Evolutionary conservation across 1,140 invertebrate genomes (phyloP).

Genomic region (Euwallacea similis): DNA sequence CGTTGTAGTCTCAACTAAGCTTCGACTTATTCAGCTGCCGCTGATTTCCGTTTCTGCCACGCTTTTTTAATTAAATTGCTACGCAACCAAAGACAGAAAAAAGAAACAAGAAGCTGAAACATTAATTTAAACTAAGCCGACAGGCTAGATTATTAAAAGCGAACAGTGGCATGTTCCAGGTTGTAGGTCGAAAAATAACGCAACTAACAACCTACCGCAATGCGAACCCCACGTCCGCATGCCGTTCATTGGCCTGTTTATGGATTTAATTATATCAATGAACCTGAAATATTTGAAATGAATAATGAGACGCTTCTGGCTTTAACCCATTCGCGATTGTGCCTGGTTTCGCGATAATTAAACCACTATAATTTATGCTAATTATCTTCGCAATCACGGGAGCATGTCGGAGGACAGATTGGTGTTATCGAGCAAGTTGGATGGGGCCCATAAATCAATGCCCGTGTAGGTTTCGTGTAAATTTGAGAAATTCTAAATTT

Average conservation of each 20-base stretch:
- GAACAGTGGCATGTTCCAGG: constrained; percentile 4
- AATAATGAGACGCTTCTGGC: constrained; percentile 17
- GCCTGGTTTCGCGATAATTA: constrained; percentile 1
- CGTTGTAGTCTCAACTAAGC: too few species aligned
- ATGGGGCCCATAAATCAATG: too few species aligned
- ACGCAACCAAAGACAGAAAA: not conserved
- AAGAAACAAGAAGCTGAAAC: not conserved
- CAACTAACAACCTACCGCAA: constrained; percentile 21
- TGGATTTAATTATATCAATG: constrained; percentile 29
- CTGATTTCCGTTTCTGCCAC: too few species aligned
- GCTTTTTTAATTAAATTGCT: not conserved
- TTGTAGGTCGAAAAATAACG: constrained; percentile 18
- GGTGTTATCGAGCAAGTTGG: not conserved
- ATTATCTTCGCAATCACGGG: not conserved
- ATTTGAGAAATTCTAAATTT: too few species aligned
- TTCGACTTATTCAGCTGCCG: too few species aligned
- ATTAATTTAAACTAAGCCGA: constrained; percentile 11
- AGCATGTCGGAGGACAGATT: not conserved
- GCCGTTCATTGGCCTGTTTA: constrained; percentile 19
- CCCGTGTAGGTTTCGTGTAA: too few species aligned
- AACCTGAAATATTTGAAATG: constrained; percentile 24
- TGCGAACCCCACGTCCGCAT: constrained; percentile 19
- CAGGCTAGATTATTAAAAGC: constrained; percentile 4
- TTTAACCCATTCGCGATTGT: constrained; percentile 12
- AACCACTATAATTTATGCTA: not conserved